Conservation (phyloP, 2,797 vertebrate genomes). For the Spinus pinus region DNA sequence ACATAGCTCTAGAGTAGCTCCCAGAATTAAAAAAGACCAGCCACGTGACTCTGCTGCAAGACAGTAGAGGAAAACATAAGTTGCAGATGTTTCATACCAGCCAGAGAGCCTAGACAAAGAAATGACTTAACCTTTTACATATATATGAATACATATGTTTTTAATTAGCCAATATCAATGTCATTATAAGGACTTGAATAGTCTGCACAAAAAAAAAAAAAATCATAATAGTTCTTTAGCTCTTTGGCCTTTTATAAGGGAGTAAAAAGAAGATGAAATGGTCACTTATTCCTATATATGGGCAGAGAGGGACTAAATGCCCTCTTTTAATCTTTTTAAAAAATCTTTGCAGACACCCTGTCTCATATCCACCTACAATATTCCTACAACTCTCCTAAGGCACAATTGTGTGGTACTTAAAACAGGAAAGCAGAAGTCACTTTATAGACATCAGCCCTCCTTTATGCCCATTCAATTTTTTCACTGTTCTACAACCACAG, state of each 20-base stretch:
- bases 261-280: not conserved
- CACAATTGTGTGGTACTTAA: not conserved
- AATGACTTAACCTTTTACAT: not conserved
- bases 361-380: not conserved
- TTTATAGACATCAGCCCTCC: not conserved
- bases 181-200: not conserved
- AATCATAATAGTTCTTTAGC: not conserved
- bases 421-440: not conserved
- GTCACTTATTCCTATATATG: not conserved
- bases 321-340: not conserved
- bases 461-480: not conserved
- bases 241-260: not conserved
- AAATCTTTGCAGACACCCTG: accelerated
- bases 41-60: not conserved
- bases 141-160: not conserved
- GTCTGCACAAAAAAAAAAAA: not conserved
- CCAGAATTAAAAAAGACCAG: not conserved
- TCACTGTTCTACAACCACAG: not conserved
- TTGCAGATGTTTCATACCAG: not conserved
- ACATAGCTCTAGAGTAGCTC: not conserved
- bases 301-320: not conserved
- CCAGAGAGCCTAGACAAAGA: not conserved
- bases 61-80: accelerated
- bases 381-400: not conserved
- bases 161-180: not conserved